Percentiles rank a stretch among this genome's conserved stretches.
phyloP scores from a whole-genome alignment of 2,888 invertebrate species.

The Spisula solida region DNA sequence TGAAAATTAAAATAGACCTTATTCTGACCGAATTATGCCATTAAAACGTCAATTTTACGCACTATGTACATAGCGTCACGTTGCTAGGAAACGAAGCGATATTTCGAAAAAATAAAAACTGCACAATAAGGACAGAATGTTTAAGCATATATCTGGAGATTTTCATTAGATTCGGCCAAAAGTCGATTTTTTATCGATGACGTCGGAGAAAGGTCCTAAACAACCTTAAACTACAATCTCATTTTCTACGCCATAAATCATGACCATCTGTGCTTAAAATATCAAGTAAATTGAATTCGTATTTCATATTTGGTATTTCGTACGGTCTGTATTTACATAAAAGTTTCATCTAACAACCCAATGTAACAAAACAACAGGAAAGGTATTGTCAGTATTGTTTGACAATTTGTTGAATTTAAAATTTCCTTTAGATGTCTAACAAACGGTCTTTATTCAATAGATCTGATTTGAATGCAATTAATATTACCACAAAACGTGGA shows the following conservation, averaged over 20 bases:
- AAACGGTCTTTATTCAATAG: slow-evolving; percentile 21
- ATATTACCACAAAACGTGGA: slow-evolving; percentile 46
- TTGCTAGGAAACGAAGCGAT: too few species aligned
- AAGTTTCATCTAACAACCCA: slow-evolving; percentile 17
- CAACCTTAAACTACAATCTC: slow-evolving; percentile 14
- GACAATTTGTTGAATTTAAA: slow-evolving; percentile 15
- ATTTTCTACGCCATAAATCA: slow-evolving; percentile 7
- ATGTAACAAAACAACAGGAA: background rate
- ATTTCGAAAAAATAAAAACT: too few species aligned
- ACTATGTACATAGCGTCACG: too few species aligned
- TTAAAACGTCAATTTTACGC: too few species aligned
- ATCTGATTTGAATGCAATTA: slow-evolving; percentile 42
- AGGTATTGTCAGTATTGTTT: slow-evolving; percentile 7
- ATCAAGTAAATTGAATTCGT: slow-evolving; percentile 17
- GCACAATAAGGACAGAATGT: too few species aligned
- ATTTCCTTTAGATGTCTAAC: slow-evolving; percentile 20
- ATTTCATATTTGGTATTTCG: background rate
- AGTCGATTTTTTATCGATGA: too few species aligned
- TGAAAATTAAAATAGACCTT: too few species aligned
- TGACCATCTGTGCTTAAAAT: slow-evolving; percentile 1
- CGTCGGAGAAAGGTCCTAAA: too few species aligned
- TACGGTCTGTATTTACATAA: background rate
- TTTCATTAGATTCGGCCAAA: too few species aligned
- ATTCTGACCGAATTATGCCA: too few species aligned
- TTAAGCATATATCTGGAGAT: too few species aligned